A percentile compares a stretch with the other conserved stretches of the same genome.
Conservation (phyloP, 2,113 vertebrate species). For the Menura novaehollandiae region DNA sequence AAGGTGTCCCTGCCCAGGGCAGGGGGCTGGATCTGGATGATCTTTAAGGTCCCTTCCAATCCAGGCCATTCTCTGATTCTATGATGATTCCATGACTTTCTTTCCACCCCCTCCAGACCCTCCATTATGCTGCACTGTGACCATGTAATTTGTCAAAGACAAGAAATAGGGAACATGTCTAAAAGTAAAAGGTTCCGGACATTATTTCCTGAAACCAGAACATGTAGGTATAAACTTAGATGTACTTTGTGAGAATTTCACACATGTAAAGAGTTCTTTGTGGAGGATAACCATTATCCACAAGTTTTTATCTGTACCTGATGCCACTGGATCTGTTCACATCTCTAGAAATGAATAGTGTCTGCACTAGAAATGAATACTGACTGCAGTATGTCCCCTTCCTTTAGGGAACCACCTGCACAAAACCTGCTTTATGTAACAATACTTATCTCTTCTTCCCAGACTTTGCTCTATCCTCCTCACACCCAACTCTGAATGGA, state of each 20-base stretch:
- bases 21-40: too few relatives aligned
- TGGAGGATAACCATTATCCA: background rate
- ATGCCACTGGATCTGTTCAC: background rate
- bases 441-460: background rate
- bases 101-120: background rate
- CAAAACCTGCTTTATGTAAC: background rate
- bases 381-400: background rate
- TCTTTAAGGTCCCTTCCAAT: background rate
- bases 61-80: background rate
- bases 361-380: too few relatives aligned
- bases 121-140: background rate
- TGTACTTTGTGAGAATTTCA: background rate
- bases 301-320: background rate
- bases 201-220: background rate
- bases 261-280: background rate
- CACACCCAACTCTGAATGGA: background rate
- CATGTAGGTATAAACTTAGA: background rate
- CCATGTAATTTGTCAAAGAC: background rate
- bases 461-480: conserved; percentile 55
- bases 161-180: background rate
- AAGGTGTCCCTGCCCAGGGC: background rate
- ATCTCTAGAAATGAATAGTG: background rate
- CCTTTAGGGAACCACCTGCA: background rate
- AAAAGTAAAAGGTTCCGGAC: background rate
- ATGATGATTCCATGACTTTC: background rate